Evolutionary conservation across 2,888 invertebrate species (phyloP), one percentile per base, ranked within the genome.

Genomic region (Scaptomyza parva): DNA sequence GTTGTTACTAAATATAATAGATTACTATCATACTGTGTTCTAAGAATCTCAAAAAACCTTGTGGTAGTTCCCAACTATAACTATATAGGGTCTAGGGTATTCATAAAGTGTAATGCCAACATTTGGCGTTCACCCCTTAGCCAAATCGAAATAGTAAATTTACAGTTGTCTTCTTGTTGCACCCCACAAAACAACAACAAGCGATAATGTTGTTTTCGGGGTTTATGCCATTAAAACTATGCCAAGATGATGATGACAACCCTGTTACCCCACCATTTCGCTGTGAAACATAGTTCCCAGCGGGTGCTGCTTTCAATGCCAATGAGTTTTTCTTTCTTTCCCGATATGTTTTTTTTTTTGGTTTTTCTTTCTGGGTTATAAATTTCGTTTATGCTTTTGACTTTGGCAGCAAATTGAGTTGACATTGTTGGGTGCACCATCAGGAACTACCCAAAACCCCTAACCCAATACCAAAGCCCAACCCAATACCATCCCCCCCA

Each of bases 221-320:
- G 7, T 39, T 40, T 59, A 59, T 63, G 75, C 48, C 72, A 77
- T 78, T 76, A 78, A 69, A 79, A 79, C 63, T 78, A 79, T 79
- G 66, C 80, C 77, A 72, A 62, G 44, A 57, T 18, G 35, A 17
- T 17, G 17, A 12, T 14, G 37, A 17, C 37, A 37, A 37, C 37
- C 37, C 37, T 37, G n/a, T 3, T 24, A 14, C 44, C 2, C 14
- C 7, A 6, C 54, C 20, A 11, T 11, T 28, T 35, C 2, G 2
- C 0, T 11, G 33, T 6, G 28, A 55, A 44, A 51, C 39, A 11
- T 9, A 26, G 41, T 50, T 39, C 22, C 12, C 77, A 72, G 73
- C 72, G 73, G 76, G 57, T 62, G 60, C 52, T 45, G 30, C 35
- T 54, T 37, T 22, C 48, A 70, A 50, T 67, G 60, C 55, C 37